Percentiles rank a stretch among this genome's conserved stretches.
Evolutionary conservation across 2,888 invertebrate genomes (phyloP).

Genomic region (Scelioninae gen. 1): DNA sequence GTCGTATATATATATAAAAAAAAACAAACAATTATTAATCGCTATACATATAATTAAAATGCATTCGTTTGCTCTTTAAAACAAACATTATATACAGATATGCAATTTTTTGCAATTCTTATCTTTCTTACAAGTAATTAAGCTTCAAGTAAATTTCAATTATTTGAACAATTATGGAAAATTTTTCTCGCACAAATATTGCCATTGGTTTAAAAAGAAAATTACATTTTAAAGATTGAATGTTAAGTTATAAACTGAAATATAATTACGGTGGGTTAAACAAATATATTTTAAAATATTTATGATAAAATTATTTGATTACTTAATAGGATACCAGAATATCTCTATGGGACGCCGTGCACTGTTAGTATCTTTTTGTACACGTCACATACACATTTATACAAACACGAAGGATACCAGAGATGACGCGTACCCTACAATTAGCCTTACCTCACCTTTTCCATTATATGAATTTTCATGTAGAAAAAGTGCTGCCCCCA

Average conservation of each 20-base stretch:
- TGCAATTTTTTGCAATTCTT: constrained; percentile 21
- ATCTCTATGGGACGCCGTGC: constrained; percentile 52
- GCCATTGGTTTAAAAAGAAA: too few relatives aligned
- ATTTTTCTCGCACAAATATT: too few relatives aligned
- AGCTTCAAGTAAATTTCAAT: too few relatives aligned
- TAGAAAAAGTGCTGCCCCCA: constrained; percentile 56
- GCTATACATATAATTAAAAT: constrained; percentile 39
- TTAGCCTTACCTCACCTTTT: constrained; percentile 65
- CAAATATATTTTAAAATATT: too few relatives aligned
- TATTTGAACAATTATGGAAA: too few relatives aligned
- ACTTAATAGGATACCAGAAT: constrained; percentile 59
- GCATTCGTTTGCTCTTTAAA: constrained; percentile 27
- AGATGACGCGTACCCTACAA: constrained; percentile 64
- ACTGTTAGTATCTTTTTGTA: constrained; percentile 41
- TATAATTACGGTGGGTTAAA: too few relatives aligned
- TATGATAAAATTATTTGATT: constrained; percentile 53
- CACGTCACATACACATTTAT: constrained; percentile 22
- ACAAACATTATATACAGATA: constrained; percentile 27
- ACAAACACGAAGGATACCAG: constrained; percentile 39
- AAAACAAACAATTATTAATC: constrained; percentile 58
- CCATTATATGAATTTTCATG: constrained; percentile 61
- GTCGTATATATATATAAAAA: constrained; percentile 38
- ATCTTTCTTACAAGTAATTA: constrained; percentile 23
- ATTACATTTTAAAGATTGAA: too few relatives aligned
- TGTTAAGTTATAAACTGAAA: too few relatives aligned